Conservation (phyloP, 2,113 vertebrate species). For the Brachirus orientalis region DNA sequence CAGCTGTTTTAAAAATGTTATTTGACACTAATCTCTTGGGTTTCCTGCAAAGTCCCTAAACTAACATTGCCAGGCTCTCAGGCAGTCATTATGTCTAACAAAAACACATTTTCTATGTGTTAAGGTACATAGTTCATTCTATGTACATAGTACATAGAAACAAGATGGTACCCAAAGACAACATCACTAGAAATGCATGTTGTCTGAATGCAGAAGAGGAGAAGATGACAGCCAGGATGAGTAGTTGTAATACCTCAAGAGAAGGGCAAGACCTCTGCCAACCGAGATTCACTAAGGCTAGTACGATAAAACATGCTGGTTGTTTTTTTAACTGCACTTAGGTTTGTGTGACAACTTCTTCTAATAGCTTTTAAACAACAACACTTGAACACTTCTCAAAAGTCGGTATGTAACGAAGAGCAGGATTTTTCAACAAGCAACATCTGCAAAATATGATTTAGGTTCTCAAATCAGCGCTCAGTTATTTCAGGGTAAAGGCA, state of each 20-base stretch:
- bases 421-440: constrained; percentile 3
- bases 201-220: not conserved
- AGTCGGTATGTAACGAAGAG: not conserved
- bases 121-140: too few relatives aligned
- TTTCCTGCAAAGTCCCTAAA: not conserved
- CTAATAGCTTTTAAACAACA: not conserved
- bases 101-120: not conserved
- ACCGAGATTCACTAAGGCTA: constrained; percentile 14
- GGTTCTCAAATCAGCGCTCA: not conserved
- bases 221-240: not conserved
- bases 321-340: not conserved
- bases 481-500: too few relatives aligned
- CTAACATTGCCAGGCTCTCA: constrained; percentile 6
- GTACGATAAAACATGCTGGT: not conserved
- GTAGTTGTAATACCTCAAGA: constrained; percentile 13
- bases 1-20: not conserved
- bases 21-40: constrained; percentile 1
- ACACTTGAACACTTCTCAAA: constrained; percentile 2
- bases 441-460: not conserved
- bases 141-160: too few relatives aligned
- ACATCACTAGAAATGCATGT: not conserved
- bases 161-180: not conserved
- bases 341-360: not conserved
- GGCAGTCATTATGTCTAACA: constrained; percentile 9
- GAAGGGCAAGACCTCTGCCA: constrained; percentile 25